Conservation (phyloP, 2,797 vertebrate species). For the Lates japonicus region DNA sequence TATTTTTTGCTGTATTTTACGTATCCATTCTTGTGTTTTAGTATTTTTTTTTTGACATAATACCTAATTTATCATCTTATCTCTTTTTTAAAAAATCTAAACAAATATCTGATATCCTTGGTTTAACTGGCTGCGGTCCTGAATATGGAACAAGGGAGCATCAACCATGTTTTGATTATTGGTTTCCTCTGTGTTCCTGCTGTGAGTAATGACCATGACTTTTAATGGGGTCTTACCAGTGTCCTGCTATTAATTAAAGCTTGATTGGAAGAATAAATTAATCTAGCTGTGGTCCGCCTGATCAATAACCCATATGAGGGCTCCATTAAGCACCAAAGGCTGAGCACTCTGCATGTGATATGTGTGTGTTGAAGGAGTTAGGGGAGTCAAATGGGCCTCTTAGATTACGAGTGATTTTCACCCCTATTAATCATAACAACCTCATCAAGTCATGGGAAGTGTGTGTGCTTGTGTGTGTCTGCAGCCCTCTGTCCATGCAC, state of each 20-base stretch:
- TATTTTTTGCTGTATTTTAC: background rate
- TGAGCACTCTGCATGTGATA: slow-evolving; percentile 68
- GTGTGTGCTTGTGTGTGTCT: slow-evolving; percentile 19
- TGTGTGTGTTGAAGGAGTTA: slow-evolving; percentile 69
- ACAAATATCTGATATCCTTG: slow-evolving; percentile 39
- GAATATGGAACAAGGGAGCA: slow-evolving; percentile 52
- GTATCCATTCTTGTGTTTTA: background rate
- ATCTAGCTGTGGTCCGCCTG: slow-evolving; percentile 81
- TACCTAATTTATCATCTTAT: background rate
- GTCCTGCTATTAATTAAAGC: slow-evolving; percentile 88
- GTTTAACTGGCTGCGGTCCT: slow-evolving; percentile 20
- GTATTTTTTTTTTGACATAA: background rate
- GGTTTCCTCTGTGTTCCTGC: slow-evolving; percentile 70
- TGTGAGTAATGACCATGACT: slow-evolving; percentile 81
- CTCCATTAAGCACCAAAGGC: slow-evolving; percentile 83
- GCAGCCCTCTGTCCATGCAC: background rate
- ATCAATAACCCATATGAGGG: slow-evolving; percentile 88
- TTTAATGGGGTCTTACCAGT: slow-evolving; percentile 82
- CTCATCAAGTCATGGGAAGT: slow-evolving; percentile 68
- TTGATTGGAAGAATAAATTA: slow-evolving; percentile 90
- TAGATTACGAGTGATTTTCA: slow-evolving; percentile 82
- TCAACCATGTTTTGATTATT: slow-evolving; percentile 78
- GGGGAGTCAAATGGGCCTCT: slow-evolving; percentile 73
- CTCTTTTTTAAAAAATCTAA: no score
- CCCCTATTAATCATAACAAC: slow-evolving; percentile 85